Base-by-base conservation (phyloP, 1,140 invertebrate species). In the Drosophila guanche region DNA sequence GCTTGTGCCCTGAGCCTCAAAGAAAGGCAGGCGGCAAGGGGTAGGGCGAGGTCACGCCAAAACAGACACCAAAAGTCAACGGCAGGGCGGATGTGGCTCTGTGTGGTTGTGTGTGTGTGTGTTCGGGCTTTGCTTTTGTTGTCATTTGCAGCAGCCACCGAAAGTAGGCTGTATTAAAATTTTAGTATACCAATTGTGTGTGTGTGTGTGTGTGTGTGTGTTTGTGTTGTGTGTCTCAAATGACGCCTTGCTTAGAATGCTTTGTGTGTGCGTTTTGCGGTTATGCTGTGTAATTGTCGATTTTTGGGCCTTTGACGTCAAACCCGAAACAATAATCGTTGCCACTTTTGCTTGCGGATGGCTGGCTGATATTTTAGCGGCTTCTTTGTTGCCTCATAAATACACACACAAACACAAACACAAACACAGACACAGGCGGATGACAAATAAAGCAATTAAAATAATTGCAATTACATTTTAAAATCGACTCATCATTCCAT, bases 111-210 rank as follows among this genome's bases (percentile, higher is more conserved):
- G 7, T 33, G 29, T 7, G 7, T 10, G 2, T 33, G 29, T 33
- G 33, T 33, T n/a, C n/a, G 41, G 40, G 22, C 20, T 27, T 63
- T 43, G 58, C 66, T 57, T 69, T 81, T 86, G 76, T 86, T 80
- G 80, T 86, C 77, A 77, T 77, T 77, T 80, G 76, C 76, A 85
- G 80, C 66, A 56, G 86, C 74, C 76, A 63, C 57, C 63, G 60
- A 83, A 86, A 86, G 78, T 86, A 86, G 88, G 83, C 83, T 83
- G 70, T 86, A 86, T 86, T 86, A 88, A 86, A 88, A 86, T 86
- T 86, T 80, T 88, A 86, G 74, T 86, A 83, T 81, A 78, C 85
- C 83, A 86, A 88, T 81, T 86, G 83, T 81, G 76, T 58, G 60
- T 77, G 58, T 61, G 33, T 66, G 47, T 22, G 50, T 43, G 54